Conservation (phyloP, 2,888 invertebrate genomes). For the Liopterus haemorrhoidalis region DNA sequence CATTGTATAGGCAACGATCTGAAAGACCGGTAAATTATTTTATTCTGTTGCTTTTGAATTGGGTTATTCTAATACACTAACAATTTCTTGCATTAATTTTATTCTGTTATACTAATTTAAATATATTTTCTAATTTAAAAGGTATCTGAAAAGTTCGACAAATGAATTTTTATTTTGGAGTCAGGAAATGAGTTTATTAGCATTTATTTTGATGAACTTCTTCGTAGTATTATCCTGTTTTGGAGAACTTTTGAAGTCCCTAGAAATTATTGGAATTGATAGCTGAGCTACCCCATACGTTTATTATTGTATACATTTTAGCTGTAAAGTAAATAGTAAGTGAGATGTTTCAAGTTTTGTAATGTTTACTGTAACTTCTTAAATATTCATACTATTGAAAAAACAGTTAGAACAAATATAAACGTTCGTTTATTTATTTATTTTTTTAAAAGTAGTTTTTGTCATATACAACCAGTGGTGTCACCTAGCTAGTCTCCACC, state of each 20-base stretch:
- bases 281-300: constrained; percentile 23
- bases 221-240: too few relatives aligned
- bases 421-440: not conserved
- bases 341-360: too few relatives aligned
- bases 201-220: too few relatives aligned
- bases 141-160: too few relatives aligned
- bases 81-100: constrained; percentile 2
- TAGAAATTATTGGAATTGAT: constrained; percentile 25
- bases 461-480: not conserved
- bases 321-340: too few relatives aligned
- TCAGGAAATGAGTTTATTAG: too few relatives aligned
- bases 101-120: not conserved
- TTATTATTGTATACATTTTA: too few relatives aligned
- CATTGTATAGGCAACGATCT: constrained; percentile 71
- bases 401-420: not conserved
- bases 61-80: not conserved
- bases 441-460: not conserved
- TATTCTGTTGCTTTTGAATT: constrained; percentile 31
- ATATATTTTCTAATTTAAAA: constrained; percentile 8
- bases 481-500: too few relatives aligned
- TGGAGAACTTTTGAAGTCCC: too few relatives aligned
- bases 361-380: constrained; percentile 19
- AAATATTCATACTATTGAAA: not conserved
- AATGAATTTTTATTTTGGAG: too few relatives aligned
- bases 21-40: constrained; percentile 61